Evolutionary conservation across 2,113 vertebrate species (phyloP).

Genomic region (Perca fluviatilis): DNA sequence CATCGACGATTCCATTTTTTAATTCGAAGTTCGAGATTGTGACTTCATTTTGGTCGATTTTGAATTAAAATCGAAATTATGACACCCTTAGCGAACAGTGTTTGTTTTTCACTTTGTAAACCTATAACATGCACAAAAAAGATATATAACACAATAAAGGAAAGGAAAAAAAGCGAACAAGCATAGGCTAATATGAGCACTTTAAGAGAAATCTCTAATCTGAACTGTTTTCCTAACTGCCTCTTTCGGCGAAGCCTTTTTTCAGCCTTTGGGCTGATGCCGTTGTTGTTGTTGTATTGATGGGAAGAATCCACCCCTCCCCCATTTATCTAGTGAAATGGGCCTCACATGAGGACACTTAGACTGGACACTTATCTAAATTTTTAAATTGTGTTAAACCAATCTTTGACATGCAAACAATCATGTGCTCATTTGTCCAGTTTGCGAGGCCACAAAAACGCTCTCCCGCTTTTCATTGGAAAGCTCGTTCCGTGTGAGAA

Average conservation of each 20-base stretch:
- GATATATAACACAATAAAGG: no score
- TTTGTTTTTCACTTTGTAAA: no score
- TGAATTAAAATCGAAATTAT: no score
- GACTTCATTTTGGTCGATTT: no score
- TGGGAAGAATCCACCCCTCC: conserved; percentile 58
- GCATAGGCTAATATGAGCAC: no score
- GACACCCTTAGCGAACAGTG: no score
- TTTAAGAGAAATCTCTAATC: conserved; percentile 15
- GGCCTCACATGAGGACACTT: conserved; percentile 81
- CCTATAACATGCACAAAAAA: no score
- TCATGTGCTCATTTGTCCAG: conserved; percentile 70
- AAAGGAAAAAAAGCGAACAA: no score
- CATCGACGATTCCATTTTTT: no score
- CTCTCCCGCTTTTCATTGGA: conserved; percentile 57
- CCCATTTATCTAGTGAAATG: conserved; percentile 65
- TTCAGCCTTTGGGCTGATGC: conserved; percentile 30
- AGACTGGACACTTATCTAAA: conserved; percentile 76
- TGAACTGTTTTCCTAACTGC: background rate
- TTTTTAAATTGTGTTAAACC: conserved; percentile 77
- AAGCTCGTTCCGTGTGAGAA: conserved; percentile 69
- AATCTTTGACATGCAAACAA: conserved; percentile 73
- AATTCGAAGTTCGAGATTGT: no score
- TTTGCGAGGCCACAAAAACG: conserved; percentile 47
- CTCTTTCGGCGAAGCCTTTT: background rate
- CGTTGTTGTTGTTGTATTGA: conserved; percentile 54